Evolutionary conservation across 2,888 invertebrate species (phyloP), one percentile per base, ranked within the genome.

Genomic region (Xestoiulus laeticollis): DNA sequence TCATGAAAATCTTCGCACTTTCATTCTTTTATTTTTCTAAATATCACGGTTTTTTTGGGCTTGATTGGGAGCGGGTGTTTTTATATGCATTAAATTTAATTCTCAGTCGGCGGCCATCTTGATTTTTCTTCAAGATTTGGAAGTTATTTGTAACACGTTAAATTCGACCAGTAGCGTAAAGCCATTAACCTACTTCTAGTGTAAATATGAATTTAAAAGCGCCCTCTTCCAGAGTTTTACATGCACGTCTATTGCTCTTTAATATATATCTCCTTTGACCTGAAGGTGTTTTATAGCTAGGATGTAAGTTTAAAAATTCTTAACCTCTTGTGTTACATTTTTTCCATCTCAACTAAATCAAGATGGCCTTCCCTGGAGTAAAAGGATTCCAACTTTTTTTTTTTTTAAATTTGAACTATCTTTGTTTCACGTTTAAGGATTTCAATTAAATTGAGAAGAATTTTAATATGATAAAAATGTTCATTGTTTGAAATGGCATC

Each of bases 361-460:
- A 78, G 78, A 78, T 78, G 78, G 78, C 78, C 78, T 78, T 78
- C 78, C 78, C 26, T 26, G 78, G 1, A 78, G 78, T 78, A 78
- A 26, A 30, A 78, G 68, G 68, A 68, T 26, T 68, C 30, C 30
- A 1, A 26, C 8, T 14, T 30, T 78, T 78, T 12, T 78, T 78
- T 14, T 78, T 78, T n/a, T 68, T 78, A 30, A 78, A 78, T 78
- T 78, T 30, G 78, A 30, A 26, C n/a, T 68, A 12, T 26, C 68
- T 68, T 68, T 22, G 22, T 68, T 68, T 68, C 68, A 68, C 68
- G 22, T 68, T 26, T 68, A 22, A 26, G 68, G 68, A 22, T 12
- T 68, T 19, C 22, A n/a, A 59, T 68, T 68, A 68, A 68, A 68
- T 68, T 68, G 10, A 78, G 14, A 26, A 30, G 4, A 22, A 22